phyloP scores from a whole-genome alignment of 2,888 invertebrate genomes.

The Deilephila porcellus region DNA sequence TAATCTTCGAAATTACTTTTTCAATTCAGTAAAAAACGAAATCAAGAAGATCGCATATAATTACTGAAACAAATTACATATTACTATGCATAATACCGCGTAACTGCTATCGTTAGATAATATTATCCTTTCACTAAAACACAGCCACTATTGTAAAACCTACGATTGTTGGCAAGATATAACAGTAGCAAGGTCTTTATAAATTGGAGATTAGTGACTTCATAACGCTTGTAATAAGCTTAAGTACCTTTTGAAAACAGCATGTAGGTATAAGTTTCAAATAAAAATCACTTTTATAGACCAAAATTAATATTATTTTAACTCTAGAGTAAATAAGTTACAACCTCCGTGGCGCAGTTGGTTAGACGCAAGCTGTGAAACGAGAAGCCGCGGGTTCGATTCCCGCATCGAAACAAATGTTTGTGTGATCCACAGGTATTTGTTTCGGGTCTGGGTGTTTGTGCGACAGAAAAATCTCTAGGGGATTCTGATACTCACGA shows the following conservation, averaged over 20 bases:
- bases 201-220: neutral
- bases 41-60: neutral
- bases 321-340: no score
- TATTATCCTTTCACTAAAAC: constrained; percentile 3
- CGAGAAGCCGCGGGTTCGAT: no score
- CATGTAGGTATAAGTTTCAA: neutral
- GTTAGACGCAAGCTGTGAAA: no score
- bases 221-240: neutral
- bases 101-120: constrained; percentile 8
- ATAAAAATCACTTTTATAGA: neutral
- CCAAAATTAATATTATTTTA: no score
- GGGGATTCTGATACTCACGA: no score
- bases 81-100: constrained; percentile 15
- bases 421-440: no score
- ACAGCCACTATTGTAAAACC: neutral
- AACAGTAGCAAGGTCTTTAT: neutral
- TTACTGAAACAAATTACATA: constrained; percentile 22
- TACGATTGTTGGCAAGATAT: no score
- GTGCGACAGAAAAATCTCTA: no score
- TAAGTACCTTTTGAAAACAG: neutral
- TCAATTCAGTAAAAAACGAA: neutral
- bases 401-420: no score
- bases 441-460: no score
- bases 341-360: no score
- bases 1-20: neutral